A percentile compares a stretch with the other conserved stretches of the same genome.
phyloP scores from a whole-genome alignment of 2,888 invertebrate genomes.

The Chrysopilus asiliformis region DNA sequence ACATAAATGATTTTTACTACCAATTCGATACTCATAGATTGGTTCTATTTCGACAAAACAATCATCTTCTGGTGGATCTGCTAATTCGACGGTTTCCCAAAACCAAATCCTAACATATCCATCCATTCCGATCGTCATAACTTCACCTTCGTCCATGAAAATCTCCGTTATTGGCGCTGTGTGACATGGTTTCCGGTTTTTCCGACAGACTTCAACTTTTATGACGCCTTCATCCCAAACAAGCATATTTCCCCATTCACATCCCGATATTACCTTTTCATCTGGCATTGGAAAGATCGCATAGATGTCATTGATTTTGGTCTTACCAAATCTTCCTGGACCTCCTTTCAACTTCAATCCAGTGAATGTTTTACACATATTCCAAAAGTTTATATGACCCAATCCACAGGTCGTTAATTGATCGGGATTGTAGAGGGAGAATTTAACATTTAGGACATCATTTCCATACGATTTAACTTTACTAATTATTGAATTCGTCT shows the following conservation, averaged over 20 bases:
- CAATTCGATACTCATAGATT: conserved; percentile 63
- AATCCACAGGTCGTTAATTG: conserved; percentile 66
- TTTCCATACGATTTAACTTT: conserved; percentile 72
- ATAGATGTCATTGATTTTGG: conserved; percentile 78
- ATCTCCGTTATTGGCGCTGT: conserved; percentile 47
- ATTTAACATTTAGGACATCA: conserved; percentile 64
- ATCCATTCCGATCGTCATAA: conserved; percentile 46
- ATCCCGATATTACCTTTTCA: conserved; percentile 77
- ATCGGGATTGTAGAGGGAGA: conserved; percentile 68
- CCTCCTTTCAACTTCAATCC: conserved; percentile 80
- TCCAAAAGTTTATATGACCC: conserved; percentile 83
- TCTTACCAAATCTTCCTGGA: conserved; percentile 82
- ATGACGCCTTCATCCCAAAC: conserved; percentile 86
- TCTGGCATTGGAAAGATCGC: conserved; percentile 77
- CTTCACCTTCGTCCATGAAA: conserved; percentile 26
- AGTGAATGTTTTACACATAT: conserved; percentile 82
- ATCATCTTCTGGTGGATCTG: conserved; percentile 70
- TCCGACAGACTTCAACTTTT: conserved; percentile 65
- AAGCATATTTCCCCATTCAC: conserved; percentile 83
- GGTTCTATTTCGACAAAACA: conserved; percentile 73
- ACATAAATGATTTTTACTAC: conserved; percentile 20
- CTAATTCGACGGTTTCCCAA: conserved; percentile 80
- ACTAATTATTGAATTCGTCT: conserved; percentile 55
- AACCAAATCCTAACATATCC: conserved; percentile 76
- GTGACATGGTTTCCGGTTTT: conserved; percentile 61